Base-by-base conservation (phyloP, 2,113 vertebrate genomes). In the Mungos mungo region DNA sequence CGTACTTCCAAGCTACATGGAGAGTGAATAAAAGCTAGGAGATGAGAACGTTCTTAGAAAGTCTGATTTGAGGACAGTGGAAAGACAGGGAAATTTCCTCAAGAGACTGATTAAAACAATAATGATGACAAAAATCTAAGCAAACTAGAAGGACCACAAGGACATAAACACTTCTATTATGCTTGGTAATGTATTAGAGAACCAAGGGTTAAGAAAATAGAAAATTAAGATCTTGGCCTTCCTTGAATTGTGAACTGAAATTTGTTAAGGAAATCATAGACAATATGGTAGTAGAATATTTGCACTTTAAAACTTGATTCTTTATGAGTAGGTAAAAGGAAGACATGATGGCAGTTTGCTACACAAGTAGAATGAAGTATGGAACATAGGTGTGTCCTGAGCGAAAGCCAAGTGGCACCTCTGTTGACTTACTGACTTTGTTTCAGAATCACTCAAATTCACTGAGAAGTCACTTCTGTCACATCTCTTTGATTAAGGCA, bases 361-460 rank as follows among this genome's bases (percentile, higher is more conserved):
- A 31, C 57, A 82, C 50, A 33, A 18, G 16, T 10, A 19, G 47
- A 79, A 63, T 81, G 5, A 41, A 68, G 10, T 23, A 18, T n/a
- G 19, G 15, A 69, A 35, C 3, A 8, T 13, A 52, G 13, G 18
- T 0, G 3, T n/a, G 3, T 65, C 33, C 45, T 54, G 21, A 54
- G 69, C 18, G 7, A 68, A 38, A 35, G 19, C 1, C 10, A 41
- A 4, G 0, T 18, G 8, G 4, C 7, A 47, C 7, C 3, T 54
- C 33, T 82, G 7, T 25, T 50, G n/a, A 6, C 29, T 47, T n/a
- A n/a, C n/a, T 21, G 50, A 18, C 16, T 7, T 79, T 69, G 25
- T 50, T 41, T 80, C 65, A 45, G 35, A 72, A 35, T 72, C 11
- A 41, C 71, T 72, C 71, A 72, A 41, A 38, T 35, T 41, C 35